Evolutionary conservation across 1,140 invertebrate species (phyloP), one percentile per base, ranked within the genome.

Genomic region (Caerostris darwini): DNA sequence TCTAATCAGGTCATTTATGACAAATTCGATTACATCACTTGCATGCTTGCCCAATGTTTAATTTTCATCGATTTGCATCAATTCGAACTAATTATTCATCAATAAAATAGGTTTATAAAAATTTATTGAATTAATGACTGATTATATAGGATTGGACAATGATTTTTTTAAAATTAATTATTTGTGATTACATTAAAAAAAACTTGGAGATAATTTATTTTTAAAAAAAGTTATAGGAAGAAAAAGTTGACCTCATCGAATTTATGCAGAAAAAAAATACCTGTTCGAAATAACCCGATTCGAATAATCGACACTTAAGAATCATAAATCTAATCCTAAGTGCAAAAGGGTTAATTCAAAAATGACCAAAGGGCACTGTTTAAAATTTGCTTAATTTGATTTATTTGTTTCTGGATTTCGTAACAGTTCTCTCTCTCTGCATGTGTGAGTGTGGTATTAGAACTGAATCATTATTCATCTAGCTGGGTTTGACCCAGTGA

Each of bases 361-460:
- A 87, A 64, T 17, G 85, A 8, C 85, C 19, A 50, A 64, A 58
- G 69, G 59, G 85, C 59, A 87, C 12, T 64, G 34, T 64, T 87
- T 64, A 87, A 87, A 87, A 87, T 50, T n/a, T 59, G 85, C 85
- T 53, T 87, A 87, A 87, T 87, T 87, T 87, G 85, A 87, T 87
- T 87, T 87, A 58, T 87, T 87, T 87, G 59, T 87, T 59, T 53
- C 58, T 64, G 34, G 17, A n/a, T 87, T 87, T 59, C 34, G 56
- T 14, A 87, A 59, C 10, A 61, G 7, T 59, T 34, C 56, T n/a
- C n/a, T n/a, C n/a, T n/a, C n/a, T 59, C 85, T 50, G 17, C 58
- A 58, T 87, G 59, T 87, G 85, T 87, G 57, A 57, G 57, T 57
- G 34, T 87, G 85, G n/a, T 87, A 87, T 87, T 50, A 87, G 12